Conservation (phyloP, 2,113 vertebrate genomes). For the Epinephelus cyanopodus region DNA sequence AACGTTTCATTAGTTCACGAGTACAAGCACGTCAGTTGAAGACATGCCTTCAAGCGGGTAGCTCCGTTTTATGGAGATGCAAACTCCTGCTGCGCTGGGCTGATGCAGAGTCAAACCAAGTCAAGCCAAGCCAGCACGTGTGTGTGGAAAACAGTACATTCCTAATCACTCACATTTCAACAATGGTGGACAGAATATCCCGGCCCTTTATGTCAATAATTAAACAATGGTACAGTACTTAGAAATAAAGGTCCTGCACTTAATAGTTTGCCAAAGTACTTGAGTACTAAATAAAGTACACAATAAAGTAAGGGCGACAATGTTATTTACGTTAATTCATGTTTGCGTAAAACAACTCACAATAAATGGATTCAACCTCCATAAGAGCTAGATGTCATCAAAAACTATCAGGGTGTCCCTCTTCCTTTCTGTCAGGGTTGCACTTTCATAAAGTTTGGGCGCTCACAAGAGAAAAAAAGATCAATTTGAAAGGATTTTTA, state of each 20-base stretch:
- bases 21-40: too few species aligned
- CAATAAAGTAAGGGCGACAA: too few species aligned
- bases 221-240: neutral
- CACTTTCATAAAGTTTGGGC: neutral
- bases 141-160: neutral
- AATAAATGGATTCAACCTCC: neutral
- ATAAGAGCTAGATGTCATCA: neutral
- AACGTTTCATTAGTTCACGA: too few species aligned
- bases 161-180: neutral
- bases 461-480: neutral
- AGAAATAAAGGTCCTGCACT: neutral
- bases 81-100: too few species aligned
- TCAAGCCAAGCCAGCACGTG: too few species aligned
- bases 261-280: neutral
- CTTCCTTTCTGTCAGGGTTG: neutral
- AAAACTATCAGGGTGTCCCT: neutral
- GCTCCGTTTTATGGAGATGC: too few species aligned
- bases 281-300: too few species aligned
- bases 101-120: too few species aligned
- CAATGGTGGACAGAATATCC: neutral
- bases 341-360: too few species aligned
- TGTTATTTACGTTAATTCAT: too few species aligned
- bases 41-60: too few species aligned
- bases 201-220: neutral
- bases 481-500: neutral